Evolutionary conservation across 2,888 invertebrate genomes (phyloP).

Genomic region (Nephrotoma guestfalica): DNA sequence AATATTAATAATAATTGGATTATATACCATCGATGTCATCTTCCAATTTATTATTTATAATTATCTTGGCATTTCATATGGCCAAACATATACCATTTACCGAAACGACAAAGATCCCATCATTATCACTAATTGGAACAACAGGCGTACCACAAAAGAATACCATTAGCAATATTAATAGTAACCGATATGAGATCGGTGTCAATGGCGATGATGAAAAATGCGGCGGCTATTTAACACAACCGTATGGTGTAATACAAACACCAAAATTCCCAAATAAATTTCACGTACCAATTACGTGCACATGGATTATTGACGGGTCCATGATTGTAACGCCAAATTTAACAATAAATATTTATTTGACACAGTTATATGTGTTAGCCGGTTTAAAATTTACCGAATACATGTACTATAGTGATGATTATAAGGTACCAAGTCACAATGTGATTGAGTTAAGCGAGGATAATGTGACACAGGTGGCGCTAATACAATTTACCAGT

Average conservation of each 20-base stretch:
- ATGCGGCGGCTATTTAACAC: conserved; percentile 53
- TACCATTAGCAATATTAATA: conserved; percentile 21
- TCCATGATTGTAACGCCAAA: conserved; percentile 38
- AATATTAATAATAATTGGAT: background rate
- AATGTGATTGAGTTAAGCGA: conserved; percentile 54
- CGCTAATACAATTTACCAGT: conserved; percentile 45
- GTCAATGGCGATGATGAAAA: conserved; percentile 15
- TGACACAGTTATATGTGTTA: conserved; percentile 76
- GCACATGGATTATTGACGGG: conserved; percentile 81
- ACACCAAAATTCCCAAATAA: conserved; percentile 74
- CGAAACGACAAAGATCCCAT: background rate
- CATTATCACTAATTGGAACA: conserved; percentile 18
- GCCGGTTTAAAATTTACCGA: conserved; percentile 63
- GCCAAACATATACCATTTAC: background rate
- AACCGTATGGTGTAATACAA: conserved; percentile 53
- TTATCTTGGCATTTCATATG: conserved; percentile 1
- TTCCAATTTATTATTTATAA: background rate
- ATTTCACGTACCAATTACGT: conserved; percentile 68
- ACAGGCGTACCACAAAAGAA: conserved; percentile 27
- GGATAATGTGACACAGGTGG: conserved; percentile 53
- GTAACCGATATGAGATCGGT: too few species aligned
- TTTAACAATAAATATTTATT: conserved; percentile 67
- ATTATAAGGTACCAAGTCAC: conserved; percentile 49
- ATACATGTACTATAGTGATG: conserved; percentile 57
- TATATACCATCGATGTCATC: conserved; percentile 1